phyloP scores from a whole-genome alignment of 2,113 vertebrate species.

The Crotalus helleri region DNA sequence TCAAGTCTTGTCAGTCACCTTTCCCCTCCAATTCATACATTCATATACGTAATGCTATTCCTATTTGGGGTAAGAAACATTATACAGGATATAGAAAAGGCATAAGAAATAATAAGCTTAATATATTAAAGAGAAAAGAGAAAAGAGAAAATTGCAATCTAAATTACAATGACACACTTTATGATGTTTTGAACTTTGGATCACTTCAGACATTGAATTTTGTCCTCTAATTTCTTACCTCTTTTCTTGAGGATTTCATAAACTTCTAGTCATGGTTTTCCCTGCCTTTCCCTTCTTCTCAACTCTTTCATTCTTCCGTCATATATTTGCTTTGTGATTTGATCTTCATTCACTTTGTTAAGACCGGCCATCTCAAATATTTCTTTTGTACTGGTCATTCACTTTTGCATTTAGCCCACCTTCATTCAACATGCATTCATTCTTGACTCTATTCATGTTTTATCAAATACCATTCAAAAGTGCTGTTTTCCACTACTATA shows the following conservation, averaged over 20 bases:
- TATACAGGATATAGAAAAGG: neutral
- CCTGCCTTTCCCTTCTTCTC: neutral
- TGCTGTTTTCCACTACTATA: neutral
- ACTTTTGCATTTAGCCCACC: neutral
- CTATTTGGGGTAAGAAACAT: neutral
- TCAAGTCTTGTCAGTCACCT: neutral
- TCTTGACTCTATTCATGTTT: neutral
- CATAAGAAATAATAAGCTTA: neutral
- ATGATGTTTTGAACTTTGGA: neutral
- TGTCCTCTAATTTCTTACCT: neutral
- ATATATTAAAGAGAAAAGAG: neutral
- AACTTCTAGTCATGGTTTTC: neutral
- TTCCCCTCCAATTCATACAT: neutral
- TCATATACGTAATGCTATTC: neutral
- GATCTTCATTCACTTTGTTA: neutral
- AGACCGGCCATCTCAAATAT: neutral
- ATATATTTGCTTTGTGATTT: neutral
- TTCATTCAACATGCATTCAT: neutral
- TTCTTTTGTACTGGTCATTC: neutral
- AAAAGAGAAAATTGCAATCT: neutral
- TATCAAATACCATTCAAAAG: neutral
- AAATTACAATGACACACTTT: neutral
- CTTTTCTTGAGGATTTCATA: neutral
- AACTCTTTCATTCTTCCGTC: neutral
- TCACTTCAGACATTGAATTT: neutral